A percentile compares a stretch with the other conserved stretches of the same genome.
phyloP scores from a whole-genome alignment of 2,113 vertebrate species.

The Poeciliopsis turrubarensis region DNA sequence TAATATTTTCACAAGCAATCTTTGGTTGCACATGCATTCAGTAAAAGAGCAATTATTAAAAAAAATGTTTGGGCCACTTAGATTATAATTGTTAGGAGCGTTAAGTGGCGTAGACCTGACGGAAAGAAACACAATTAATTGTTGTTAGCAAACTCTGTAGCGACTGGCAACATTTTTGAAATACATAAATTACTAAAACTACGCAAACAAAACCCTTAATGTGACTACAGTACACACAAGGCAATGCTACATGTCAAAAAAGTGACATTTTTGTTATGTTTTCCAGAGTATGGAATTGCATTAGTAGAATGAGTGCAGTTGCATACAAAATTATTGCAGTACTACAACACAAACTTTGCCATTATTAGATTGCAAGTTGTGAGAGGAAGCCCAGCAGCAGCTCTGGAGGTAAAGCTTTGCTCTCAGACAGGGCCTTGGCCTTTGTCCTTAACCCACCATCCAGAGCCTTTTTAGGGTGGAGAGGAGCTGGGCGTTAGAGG shows the following conservation, averaged over 20 bases:
- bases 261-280: neutral
- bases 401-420: conserved; percentile 33
- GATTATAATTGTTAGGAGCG: conserved; percentile 6
- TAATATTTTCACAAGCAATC: conserved; percentile 27
- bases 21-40: conserved; percentile 53
- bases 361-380: conserved; percentile 2
- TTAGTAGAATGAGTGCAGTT: conserved; percentile 68
- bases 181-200: neutral
- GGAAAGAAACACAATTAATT: conserved; percentile 42
- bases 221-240: conserved; percentile 3
- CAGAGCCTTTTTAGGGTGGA: conserved; percentile 69
- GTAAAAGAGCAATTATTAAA: conserved; percentile 1
- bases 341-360: conserved; percentile 9
- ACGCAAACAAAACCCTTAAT: conserved; percentile 11
- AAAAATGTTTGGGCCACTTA: neutral
- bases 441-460: conserved; percentile 79
- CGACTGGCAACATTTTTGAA: neutral
- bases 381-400: conserved; percentile 37
- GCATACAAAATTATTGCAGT: conserved; percentile 10
- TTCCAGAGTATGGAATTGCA: conserved; percentile 9
- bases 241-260: conserved; percentile 11
- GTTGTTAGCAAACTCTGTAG: neutral
- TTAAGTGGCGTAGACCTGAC: conserved; percentile 27
- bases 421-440: conserved; percentile 23
- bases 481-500: conserved; percentile 75